Evolutionary conservation across 2,888 invertebrate genomes (phyloP).

Genomic region (Zygothrica quintamaculata): DNA sequence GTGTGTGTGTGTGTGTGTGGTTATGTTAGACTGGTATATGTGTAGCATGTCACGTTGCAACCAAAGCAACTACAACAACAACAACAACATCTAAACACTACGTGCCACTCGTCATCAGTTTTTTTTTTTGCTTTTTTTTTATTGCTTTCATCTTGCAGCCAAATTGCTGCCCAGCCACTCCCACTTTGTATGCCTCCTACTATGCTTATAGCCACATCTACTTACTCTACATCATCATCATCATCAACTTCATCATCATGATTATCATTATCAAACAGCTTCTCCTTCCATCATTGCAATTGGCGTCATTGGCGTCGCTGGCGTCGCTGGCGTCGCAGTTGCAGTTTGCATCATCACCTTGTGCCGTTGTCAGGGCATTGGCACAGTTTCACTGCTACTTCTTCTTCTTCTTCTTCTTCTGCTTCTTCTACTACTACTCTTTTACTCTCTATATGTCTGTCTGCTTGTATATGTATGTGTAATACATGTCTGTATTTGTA

Average conservation of each 20-base stretch:
- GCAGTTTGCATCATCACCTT: slow-evolving; percentile 82
- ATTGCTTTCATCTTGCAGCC: not conserved
- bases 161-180: not conserved
- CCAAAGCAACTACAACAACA: slow-evolving; percentile 32
- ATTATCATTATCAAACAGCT: not conserved
- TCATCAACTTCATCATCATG: slow-evolving; percentile 24
- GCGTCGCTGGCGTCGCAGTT: slow-evolving; percentile 75
- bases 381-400: slow-evolving; percentile 76
- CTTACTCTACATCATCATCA: not conserved
- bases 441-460: slow-evolving; percentile 4
- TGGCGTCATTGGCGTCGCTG: slow-evolving; percentile 64
- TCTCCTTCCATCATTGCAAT: slow-evolving; percentile 49
- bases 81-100: slow-evolving; percentile 11
- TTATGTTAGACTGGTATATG: too few species aligned
- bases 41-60: slow-evolving; percentile 58
- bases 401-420: slow-evolving; percentile 29
- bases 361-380: slow-evolving; percentile 83
- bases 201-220: not conserved
- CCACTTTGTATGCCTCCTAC: not conserved
- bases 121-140: slow-evolving; percentile 17
- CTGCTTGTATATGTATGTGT: slow-evolving; percentile 8
- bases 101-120: slow-evolving; percentile 34
- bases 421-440: not conserved
- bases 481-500: slow-evolving; percentile 25
- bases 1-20: slow-evolving; percentile 23